These are phyloP conservation scores for Agonopterix arenella DNA, from an alignment of 2,888 invertebrate genomes.

Conservation along the genomic window DNA sequence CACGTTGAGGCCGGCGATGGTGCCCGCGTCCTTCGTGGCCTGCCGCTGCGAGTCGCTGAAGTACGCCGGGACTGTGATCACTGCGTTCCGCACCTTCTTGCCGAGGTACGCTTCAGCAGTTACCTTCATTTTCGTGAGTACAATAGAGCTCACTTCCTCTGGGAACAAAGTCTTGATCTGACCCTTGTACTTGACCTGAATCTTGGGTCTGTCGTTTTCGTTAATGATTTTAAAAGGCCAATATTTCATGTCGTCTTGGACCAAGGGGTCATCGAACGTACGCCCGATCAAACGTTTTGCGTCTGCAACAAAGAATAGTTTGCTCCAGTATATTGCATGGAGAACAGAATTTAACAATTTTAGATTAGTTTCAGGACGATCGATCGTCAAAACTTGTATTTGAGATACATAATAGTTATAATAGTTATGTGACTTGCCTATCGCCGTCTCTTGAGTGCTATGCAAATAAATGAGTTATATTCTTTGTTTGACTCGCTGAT, in stretches of 20 bases:
- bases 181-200: constrained; percentile 83
- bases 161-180: constrained; percentile 86
- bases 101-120: constrained; percentile 87
- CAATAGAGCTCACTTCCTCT: constrained; percentile 92
- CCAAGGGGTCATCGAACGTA: constrained; percentile 84
- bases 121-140: constrained; percentile 90
- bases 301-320: constrained; percentile 45
- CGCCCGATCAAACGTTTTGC: constrained; percentile 91
- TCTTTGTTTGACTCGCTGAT: too few relatives aligned
- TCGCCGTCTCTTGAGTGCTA: too few relatives aligned
- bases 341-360: too few relatives aligned
- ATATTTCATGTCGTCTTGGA: constrained; percentile 88
- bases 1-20: constrained; percentile 90
- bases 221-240: constrained; percentile 88
- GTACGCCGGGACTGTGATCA: constrained; percentile 90
- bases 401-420: too few relatives aligned
- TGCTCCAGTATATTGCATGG: neutral
- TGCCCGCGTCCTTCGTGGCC: constrained; percentile 93
- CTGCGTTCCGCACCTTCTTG: constrained; percentile 83
- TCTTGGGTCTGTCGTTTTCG: constrained; percentile 83
- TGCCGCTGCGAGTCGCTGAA: constrained; percentile 90
- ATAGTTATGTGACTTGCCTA: too few relatives aligned
- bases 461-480: too few relatives aligned
- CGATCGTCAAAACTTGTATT: too few relatives aligned
- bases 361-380: too few relatives aligned